Conservation (phyloP, 2,113 vertebrate genomes). For the Eurypyga helias region DNA sequence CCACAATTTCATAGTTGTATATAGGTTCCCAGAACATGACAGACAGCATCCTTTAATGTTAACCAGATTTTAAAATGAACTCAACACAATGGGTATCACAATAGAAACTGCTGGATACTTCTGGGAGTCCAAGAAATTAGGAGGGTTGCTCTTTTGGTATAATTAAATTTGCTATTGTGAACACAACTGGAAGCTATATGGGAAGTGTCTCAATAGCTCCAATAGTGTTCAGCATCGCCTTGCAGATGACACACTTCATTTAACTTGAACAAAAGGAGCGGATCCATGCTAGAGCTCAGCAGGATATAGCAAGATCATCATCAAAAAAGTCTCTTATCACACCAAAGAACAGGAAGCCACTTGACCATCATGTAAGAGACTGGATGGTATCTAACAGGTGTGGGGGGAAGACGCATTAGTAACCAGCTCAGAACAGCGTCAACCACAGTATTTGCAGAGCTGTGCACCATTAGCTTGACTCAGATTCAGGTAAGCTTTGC, state of each 20-base stretch:
- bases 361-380: background rate
- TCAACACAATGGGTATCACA: slow-evolving; percentile 35
- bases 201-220: slow-evolving; percentile 9
- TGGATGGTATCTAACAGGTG: background rate
- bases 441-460: background rate
- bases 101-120: slow-evolving; percentile 39
- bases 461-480: background rate
- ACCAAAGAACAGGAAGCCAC: background rate
- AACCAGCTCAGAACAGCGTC: background rate
- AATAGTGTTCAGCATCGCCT: background rate
- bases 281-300: background rate
- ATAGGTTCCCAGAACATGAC: slow-evolving; percentile 33
- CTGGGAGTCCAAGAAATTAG: slow-evolving; percentile 15
- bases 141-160: background rate
- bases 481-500: background rate
- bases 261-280: slow-evolving; percentile 7
- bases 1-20: background rate
- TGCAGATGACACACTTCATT: background rate
- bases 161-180: slow-evolving; percentile 46
- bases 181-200: slow-evolving; percentile 41
- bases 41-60: slow-evolving; percentile 36
- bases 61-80: slow-evolving; percentile 40
- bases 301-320: background rate
- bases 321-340: background rate
- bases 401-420: background rate